Evolutionary conservation across 92 coral and sea anemone genomes (phyloP), one percentile per base, ranked within the genome.

Genomic region (Heteractis magnifica): DNA sequence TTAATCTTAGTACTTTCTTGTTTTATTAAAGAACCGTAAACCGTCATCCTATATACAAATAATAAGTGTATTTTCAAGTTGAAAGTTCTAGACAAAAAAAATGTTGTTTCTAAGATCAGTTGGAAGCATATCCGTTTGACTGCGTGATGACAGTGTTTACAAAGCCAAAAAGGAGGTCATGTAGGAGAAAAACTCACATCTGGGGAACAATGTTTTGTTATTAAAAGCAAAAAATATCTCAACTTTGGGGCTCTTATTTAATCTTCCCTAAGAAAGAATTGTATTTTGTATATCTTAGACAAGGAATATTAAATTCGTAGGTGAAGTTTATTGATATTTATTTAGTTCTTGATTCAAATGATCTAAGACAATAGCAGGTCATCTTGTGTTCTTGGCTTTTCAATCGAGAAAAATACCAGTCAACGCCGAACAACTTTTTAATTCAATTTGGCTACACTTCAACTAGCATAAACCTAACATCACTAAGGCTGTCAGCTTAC

Each of bases 281-380:
- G 10, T 18, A 18, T 5, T 26, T 18, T 9, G 10, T 1, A 62
- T n/a, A 4, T 6, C 7, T 62, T n/a, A 6, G 10, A 62, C 20
- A 0, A n/a, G 26, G 1, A 62, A 18, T 18, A 18, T 62, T 62
- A 9, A 12, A 7, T 18, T 2, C 18, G 0, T 62, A 23, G 18
- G 6, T 5, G 23, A 62, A 18, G 10, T 62, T 62, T 62, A n/a
- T 62, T 2, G 23, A 18, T 72, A 72, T 82, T 73, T 74, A 50
- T 75, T 82, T 82, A 10, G 79, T 5, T 72, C 4, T 14, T 0
- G 13, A 34, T 16, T 60, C 52, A 52, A 49, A 75, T 82, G 86
- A 82, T 73, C 86, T 82, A 51, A 82, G 44, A 13, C 13, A 13
- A 2, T 5, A 16, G 34, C 86, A 75, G 86, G 86, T 82, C 14